Evolutionary conservation across 2,113 vertebrate genomes (phyloP), one percentile per base, ranked within the genome.

Genomic region (Cyanocitta stelleri): DNA sequence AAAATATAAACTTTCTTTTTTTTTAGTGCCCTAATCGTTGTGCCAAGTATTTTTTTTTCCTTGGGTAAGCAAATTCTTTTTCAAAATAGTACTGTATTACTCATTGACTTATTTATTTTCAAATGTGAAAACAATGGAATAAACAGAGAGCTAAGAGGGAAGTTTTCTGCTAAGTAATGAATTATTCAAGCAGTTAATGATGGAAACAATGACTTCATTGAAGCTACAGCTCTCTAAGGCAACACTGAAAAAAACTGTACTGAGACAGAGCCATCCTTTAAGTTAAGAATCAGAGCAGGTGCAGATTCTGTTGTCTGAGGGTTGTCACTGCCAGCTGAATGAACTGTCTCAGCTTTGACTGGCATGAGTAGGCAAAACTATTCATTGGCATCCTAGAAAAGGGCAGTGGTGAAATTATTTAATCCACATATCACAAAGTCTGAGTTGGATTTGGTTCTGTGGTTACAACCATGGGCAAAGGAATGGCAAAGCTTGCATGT

Each of bases 101-200:
- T 90, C 72, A 91, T 33, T 83, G 79, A 64, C 24, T 80, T 93
- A 77, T 59, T 94, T 96, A 91, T 86, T 93, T 81, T 93, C 33
- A 90, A 91, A 75, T 32, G 29, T 74, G 64, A 29, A 59, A 91
- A 71, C 48, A 84, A 80, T 77, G 48, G 33, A 81, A 93, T 43
- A 94, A 95, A 86, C 52, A 77, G 67, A 96, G 72, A 95, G 63
- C 39, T 85, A 94, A 96, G 86, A 85, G 33, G 79, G 64, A 74
- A 61, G 41, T 92, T 94, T 96, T 96, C 63, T 88, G 56, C 55
- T 72, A 95, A 97, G 69, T 93, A 90, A 96, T 97, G 82, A 97
- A 97, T 97, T 92, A 97, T 97, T 96, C 95, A 96, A 90, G 72
- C 59, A 61, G 90, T 68, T 91, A 88, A 94, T 84, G 88, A 81